Base-by-base conservation (phyloP, 2,113 vertebrate genomes). In the Passer domesticus region DNA sequence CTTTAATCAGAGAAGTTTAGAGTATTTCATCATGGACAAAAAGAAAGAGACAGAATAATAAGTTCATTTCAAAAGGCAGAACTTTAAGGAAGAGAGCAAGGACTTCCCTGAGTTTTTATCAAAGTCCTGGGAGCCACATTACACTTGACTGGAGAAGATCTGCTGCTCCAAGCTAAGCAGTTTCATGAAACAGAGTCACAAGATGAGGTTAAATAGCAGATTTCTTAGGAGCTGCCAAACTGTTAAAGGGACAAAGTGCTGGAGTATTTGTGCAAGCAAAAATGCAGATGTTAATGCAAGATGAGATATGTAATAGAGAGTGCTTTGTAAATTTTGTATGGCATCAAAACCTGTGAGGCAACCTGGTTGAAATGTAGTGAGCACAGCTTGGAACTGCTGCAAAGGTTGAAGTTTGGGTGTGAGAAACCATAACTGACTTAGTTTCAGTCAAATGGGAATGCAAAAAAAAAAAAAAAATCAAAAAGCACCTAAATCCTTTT, bases 1-100 rank as follows among this genome's bases (percentile, higher is more conserved):
- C 60, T 89, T 92, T 67, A 87, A 92, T 87, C 81, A 77, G 67
- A 77, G 41, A 64, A 87, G 44, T 79, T 96, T 56, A 68, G 69
- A 67, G 72, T 66, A 90, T 94, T 92, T 89, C 80, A 74, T 90
- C 39, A 55, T 63, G 69, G 44, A 35, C 60, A 55, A 72, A 80
- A 93, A 83, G 67, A 78, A 67, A 89, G 68, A 74, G 46, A 24
- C 66, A 70, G 78, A 81, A 52, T 80, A 92, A 86, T 21, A 27
- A 16, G 23, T 68, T 94, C 76, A 47, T 82, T 95, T 89, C 37
- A 68, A 72, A 92, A 89, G 62, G 31, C 53, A 84, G 31, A 82
- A 64, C 83, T 81, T 83, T 52, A 82, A 81, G 77, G 44, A 44
- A 17, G 44, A 56, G 14, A 8, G 4, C 20, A 63, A 93, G 28